These are phyloP conservation scores for Potorous gilbertii DNA, from an alignment of 2,797 vertebrate species.

Conservation along the genomic window DNA sequence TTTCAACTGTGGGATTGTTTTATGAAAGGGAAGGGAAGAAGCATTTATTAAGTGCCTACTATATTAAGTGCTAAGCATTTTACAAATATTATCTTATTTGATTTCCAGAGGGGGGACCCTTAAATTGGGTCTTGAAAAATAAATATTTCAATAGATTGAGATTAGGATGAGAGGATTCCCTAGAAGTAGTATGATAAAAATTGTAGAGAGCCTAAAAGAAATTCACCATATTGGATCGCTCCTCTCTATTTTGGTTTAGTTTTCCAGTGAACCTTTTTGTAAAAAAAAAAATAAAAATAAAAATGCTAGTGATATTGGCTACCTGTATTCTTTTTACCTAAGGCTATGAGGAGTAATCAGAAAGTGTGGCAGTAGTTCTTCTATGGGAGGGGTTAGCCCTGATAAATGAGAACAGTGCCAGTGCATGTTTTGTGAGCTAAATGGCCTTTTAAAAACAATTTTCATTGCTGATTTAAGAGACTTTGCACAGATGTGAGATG, in stretches of 20 bases:
- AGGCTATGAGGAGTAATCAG: constrained; percentile 1
- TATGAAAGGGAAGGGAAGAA: not conserved
- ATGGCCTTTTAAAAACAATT: constrained; percentile 78
- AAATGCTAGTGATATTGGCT: not conserved
- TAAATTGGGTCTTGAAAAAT: not conserved
- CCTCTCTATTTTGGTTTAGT: not conserved
- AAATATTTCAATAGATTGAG: not conserved
- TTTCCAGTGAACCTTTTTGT: not conserved
- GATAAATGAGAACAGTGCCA: constrained; percentile 61
- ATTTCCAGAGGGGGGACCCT: not conserved
- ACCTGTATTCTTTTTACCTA: not conserved
- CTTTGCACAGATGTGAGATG: constrained; percentile 76
- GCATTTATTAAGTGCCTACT: not conserved
- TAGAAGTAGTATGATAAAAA: not conserved
- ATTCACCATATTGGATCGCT: not conserved
- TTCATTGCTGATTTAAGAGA: constrained; percentile 77
- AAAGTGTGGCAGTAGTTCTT: constrained; percentile 44
- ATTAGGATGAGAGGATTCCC: not conserved
- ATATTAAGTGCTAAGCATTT: not conserved
- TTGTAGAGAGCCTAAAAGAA: not conserved
- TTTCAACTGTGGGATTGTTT: not conserved
- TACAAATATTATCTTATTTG: not conserved
- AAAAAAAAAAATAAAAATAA: not conserved
- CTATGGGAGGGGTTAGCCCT: constrained; percentile 37
- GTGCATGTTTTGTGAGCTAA: constrained; percentile 67